Evolutionary conservation across 2,888 invertebrate genomes (phyloP), one percentile per base, ranked within the genome.

Genomic region (Exocentrus adspersus): DNA sequence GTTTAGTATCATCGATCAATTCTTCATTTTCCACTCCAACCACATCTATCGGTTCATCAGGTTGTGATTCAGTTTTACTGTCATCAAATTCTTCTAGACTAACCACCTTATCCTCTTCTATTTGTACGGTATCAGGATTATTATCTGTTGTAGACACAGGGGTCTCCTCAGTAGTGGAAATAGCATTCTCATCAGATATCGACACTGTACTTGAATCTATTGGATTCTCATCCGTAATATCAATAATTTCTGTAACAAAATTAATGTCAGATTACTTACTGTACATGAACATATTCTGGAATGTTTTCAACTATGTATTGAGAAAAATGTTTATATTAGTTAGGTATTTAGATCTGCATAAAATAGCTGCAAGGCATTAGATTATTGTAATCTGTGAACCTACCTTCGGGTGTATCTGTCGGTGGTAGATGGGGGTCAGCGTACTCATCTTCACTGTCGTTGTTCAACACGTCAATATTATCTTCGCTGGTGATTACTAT

Each of bases 41-140:
- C 17, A 37, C 37, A 37, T 37, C 37, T 37, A 37, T 37, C 12
- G 10, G 37, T 12, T 37, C 37, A 12, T 37, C 37, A n/a, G n/a
- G n/a, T 37, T 37, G 37, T n/a, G 14, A 5, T 1, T 12, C 37
- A 16, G 12, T 50, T 1, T 5, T 6, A 30, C 4, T 14, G 16
- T 67, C 66, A 32, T 68, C 53, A n/a, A 68, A 52, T 67, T 72
- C 68, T 54, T 68, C 70, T 43, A 70, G 21, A 32, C 21, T 43
- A 12, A 20, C n/a, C 9, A 20, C 52, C 5, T 51, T 32, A 2
- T n/a, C 19, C 1, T 19, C 32, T 6, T 51, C 32, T 32, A 32
- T 17, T 19, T n/a, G 10, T 3, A 3, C 14, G 5, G 37, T 24
- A 24, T 24, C 7, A 24, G 4, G 7, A 7, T 24, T 7, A 24